Evolutionary conservation across 2,797 vertebrate genomes (phyloP).

Genomic region (Aphelocoma californica): DNA sequence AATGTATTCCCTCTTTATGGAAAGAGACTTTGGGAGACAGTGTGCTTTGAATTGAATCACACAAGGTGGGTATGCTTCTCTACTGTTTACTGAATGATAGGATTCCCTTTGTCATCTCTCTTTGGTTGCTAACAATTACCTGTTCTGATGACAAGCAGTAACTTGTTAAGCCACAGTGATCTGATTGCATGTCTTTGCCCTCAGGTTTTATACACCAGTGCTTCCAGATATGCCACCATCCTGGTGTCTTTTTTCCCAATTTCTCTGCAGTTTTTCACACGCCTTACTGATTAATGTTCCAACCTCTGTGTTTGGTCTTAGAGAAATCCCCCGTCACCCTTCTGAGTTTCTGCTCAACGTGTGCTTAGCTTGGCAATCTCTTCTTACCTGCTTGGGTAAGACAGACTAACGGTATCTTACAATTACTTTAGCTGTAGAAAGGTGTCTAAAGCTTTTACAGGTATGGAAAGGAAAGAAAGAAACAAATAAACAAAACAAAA

Average conservation of each 20-base stretch:
- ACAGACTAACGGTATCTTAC: neutral
- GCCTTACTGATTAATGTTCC: neutral
- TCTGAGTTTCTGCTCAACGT: neutral
- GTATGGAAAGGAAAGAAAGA: neutral
- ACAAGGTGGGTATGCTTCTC: neutral
- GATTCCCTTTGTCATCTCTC: neutral
- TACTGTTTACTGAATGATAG: neutral
- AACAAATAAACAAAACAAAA: neutral
- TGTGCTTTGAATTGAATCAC: neutral
- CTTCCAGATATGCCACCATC: neutral
- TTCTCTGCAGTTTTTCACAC: neutral
- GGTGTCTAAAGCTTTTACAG: neutral
- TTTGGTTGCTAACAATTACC: neutral
- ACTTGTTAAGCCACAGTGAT: neutral
- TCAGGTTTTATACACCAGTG: neutral
- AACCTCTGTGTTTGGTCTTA: neutral
- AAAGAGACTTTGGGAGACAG: neutral
- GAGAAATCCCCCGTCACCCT: neutral
- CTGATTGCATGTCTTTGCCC: neutral
- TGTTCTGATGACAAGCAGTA: neutral
- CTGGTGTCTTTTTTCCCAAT: neutral
- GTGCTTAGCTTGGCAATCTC: neutral
- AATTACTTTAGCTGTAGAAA: neutral
- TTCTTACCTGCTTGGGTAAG: neutral
- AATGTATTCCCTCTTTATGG: neutral